Conservation (phyloP, 2,888 invertebrate species). For the Epicampocera succincta region DNA sequence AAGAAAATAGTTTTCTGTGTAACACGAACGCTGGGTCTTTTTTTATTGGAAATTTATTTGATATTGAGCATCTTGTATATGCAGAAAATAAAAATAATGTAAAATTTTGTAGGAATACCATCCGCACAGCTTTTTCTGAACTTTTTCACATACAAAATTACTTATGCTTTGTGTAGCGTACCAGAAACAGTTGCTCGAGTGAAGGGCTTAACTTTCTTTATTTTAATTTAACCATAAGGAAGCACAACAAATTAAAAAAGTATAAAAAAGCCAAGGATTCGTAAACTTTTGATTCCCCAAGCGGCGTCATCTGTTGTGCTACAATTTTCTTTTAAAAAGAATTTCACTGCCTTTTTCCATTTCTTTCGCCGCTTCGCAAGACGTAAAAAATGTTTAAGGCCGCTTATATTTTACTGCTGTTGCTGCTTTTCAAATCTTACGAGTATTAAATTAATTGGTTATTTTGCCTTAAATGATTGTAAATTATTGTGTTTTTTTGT, state of each 20-base stretch:
- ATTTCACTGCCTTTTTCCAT: conserved; percentile 39
- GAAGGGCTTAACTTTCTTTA: conserved; percentile 59
- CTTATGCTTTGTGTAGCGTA: neutral
- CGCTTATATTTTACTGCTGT: conserved; percentile 6
- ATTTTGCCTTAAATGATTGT: conserved; percentile 19
- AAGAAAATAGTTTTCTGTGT: too few species aligned
- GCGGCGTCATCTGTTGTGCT: conserved; percentile 66
- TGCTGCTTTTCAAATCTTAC: conserved; percentile 22
- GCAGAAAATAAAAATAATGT: too few species aligned
- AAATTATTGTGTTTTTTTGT: neutral
- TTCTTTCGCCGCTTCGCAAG: conserved; percentile 23
- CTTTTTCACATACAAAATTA: too few species aligned
- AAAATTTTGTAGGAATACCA: too few species aligned
- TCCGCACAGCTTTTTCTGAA: too few species aligned
- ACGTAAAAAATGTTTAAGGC: neutral
- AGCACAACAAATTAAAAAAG: conserved; percentile 8
- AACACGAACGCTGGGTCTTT: too few species aligned
- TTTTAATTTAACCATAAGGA: conserved; percentile 51
- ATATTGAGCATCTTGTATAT: too few species aligned
- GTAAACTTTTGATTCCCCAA: conserved; percentile 67
- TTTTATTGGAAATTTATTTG: too few species aligned
- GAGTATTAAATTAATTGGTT: conserved; percentile 45
- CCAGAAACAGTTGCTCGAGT: conserved; percentile 45
- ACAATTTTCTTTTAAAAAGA: conserved; percentile 46
- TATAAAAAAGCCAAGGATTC: conserved; percentile 26